phyloP scores from a whole-genome alignment of 2,888 invertebrate species.

The Lithophane leautieri region DNA sequence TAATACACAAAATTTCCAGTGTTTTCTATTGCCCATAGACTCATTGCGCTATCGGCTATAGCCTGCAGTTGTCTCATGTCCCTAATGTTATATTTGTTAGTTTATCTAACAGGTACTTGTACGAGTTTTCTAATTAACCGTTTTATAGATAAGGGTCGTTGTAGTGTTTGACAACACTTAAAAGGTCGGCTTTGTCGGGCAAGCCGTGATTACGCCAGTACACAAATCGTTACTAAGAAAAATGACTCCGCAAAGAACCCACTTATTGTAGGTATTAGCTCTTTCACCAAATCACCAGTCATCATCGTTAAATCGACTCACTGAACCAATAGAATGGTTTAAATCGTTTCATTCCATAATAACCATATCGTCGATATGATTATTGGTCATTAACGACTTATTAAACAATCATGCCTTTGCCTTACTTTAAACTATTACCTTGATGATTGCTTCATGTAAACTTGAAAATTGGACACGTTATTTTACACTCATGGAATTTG shows the following conservation, averaged over 20 bases:
- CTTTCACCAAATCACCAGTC: not conserved
- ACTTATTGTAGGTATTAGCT: constrained; percentile 1
- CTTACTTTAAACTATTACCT: constrained; percentile 8
- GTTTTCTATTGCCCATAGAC: not conserved
- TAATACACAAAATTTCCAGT: not conserved
- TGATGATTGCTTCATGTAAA: not conserved
- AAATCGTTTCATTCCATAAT: constrained; percentile 19
- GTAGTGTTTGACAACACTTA: constrained; percentile 48
- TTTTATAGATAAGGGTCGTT: constrained; percentile 41
- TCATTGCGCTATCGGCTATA: not conserved
- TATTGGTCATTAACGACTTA: constrained; percentile 23
- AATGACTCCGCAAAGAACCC: constrained; percentile 1
- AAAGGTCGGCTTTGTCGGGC: constrained; percentile 15
- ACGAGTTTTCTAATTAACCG: constrained; percentile 43
- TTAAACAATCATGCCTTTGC: constrained; percentile 1
- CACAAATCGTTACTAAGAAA: constrained; percentile 35
- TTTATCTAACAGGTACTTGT: constrained; percentile 7
- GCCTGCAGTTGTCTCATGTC: not conserved
- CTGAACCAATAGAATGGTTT: constrained; percentile 14
- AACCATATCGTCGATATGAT: not conserved
- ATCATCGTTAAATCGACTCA: constrained; percentile 13
- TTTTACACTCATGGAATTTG: not conserved
- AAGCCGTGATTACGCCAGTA: constrained; percentile 25
- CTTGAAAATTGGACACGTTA: not conserved
- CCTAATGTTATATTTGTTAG: not conserved